A percentile compares a stretch with the other conserved stretches of the same genome.
phyloP scores from a whole-genome alignment of 2,888 invertebrate species.

The Craniophora ligustri region DNA sequence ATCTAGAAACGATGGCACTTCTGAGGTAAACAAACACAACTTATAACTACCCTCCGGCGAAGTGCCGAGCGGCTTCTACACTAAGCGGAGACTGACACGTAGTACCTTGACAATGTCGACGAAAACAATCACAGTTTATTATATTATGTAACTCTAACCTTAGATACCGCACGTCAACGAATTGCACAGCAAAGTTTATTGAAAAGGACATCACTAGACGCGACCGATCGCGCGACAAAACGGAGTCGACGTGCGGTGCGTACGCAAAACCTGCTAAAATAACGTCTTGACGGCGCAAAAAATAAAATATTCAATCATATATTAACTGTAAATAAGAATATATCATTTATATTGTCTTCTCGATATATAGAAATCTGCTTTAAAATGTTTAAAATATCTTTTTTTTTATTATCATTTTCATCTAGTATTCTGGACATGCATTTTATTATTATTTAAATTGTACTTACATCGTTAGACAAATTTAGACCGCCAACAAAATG shows the following conservation, averaged over 20 bases:
- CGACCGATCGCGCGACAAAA: slow-evolving; percentile 17
- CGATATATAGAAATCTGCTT: slow-evolving; percentile 85
- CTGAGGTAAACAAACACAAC: slow-evolving; percentile 82
- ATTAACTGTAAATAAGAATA: slow-evolving; percentile 85
- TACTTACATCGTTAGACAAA: slow-evolving; percentile 83
- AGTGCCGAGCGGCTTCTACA: slow-evolving; percentile 51
- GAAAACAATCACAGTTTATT: slow-evolving; percentile 76
- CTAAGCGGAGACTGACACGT: slow-evolving; percentile 61
- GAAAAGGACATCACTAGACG: slow-evolving; percentile 8
- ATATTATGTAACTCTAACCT: slow-evolving; percentile 53
- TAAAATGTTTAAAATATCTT: slow-evolving; percentile 81
- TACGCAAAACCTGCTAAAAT: slow-evolving; percentile 49
- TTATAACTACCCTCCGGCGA: slow-evolving; percentile 69
- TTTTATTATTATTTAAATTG: slow-evolving; percentile 77
- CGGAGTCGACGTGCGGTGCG: slow-evolving; percentile 37
- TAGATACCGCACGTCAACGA: slow-evolving; percentile 23
- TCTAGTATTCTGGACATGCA: slow-evolving; percentile 84
- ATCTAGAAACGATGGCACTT: slow-evolving; percentile 77
- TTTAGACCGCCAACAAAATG: slow-evolving; percentile 81
- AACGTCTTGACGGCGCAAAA: slow-evolving; percentile 61
- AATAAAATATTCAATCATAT: slow-evolving; percentile 70
- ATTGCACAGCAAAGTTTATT: slow-evolving; percentile 7
- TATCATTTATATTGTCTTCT: slow-evolving; percentile 84
- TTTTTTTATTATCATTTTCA: slow-evolving; percentile 67
- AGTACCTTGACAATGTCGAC: slow-evolving; percentile 77